phyloP scores from a whole-genome alignment of 2,888 invertebrate genomes.

The Griposia aprilina region DNA sequence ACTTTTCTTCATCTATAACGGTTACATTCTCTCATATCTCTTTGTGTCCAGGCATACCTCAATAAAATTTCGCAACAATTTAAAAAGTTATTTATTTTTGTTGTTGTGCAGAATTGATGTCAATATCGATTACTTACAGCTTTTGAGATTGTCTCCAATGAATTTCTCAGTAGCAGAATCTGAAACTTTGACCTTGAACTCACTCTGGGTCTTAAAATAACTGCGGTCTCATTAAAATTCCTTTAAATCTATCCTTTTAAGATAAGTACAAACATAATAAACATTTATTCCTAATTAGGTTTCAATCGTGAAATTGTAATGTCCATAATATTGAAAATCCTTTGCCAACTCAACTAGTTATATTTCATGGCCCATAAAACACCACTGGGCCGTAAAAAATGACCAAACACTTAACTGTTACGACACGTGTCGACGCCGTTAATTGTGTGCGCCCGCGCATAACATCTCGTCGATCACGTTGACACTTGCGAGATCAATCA shows the following conservation, averaged over 20 bases:
- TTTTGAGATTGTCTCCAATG: neutral
- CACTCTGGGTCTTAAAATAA: neutral
- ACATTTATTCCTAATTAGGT: neutral
- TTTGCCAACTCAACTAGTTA: constrained; percentile 17
- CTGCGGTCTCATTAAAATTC: neutral
- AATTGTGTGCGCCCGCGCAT: constrained; percentile 47
- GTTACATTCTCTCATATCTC: neutral
- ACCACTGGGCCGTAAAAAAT: constrained; percentile 27
- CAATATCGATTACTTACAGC: constrained; percentile 14
- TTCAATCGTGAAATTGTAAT: neutral
- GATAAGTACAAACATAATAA: neutral
- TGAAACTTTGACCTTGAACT: neutral
- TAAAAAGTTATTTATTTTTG: neutral
- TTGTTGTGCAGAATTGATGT: neutral
- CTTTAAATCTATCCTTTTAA: neutral
- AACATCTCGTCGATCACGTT: constrained; percentile 38
- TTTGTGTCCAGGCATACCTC: neutral
- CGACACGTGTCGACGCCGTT: constrained; percentile 42
- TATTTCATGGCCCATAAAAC: constrained; percentile 33
- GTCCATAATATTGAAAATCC: neutral
- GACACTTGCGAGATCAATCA: constrained; percentile 56
- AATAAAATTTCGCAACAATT: neutral
- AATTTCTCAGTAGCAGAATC: neutral
- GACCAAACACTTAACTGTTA: constrained; percentile 27
- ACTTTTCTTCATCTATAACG: neutral